Percentiles rank a stretch among this genome's conserved stretches.
Evolutionary conservation across 2,888 invertebrate species (phyloP).

Genomic region (Hedychridium roseum): DNA sequence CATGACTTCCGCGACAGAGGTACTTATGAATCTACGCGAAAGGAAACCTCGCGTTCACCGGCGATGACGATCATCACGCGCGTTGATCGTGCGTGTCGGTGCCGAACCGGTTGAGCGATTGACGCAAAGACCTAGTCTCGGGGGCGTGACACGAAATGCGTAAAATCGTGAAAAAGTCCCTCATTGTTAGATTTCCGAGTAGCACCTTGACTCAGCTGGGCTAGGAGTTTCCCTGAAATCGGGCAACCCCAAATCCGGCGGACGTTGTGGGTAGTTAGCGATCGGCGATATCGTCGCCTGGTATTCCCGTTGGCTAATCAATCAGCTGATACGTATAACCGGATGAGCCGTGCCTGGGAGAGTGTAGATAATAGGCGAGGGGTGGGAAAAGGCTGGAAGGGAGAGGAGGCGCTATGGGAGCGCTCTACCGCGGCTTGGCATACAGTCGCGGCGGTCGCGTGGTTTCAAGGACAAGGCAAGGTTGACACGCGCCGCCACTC

Average conservation of each 20-base stretch:
- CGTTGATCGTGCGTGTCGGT: too few relatives aligned
- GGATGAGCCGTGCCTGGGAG: slow-evolving; percentile 18
- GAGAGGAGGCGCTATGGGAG: not conserved
- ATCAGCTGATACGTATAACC: slow-evolving; percentile 45
- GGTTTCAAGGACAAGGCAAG: slow-evolving; percentile 63
- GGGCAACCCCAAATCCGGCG: too few relatives aligned
- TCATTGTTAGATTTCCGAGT: not conserved
- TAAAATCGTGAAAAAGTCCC: too few relatives aligned
- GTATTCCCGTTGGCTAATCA: slow-evolving; percentile 26
- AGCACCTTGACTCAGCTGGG: too few relatives aligned
- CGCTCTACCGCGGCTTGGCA: slow-evolving; percentile 43
- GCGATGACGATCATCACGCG: too few relatives aligned
- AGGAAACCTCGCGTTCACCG: too few relatives aligned
- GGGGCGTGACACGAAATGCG: too few relatives aligned
- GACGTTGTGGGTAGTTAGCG: too few relatives aligned
- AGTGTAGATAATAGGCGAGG: not conserved
- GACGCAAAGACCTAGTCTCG: too few relatives aligned
- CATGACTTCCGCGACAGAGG: too few relatives aligned
- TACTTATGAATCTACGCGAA: too few relatives aligned
- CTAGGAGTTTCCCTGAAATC: not conserved
- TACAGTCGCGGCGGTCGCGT: slow-evolving; percentile 59
- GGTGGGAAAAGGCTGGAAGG: not conserved
- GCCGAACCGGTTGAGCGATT: too few relatives aligned
- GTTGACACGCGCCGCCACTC: slow-evolving; percentile 62
- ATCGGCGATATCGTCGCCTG: slow-evolving; percentile 13